phyloP scores from a whole-genome alignment of 2,888 invertebrate genomes.

The Axea sp. region DNA sequence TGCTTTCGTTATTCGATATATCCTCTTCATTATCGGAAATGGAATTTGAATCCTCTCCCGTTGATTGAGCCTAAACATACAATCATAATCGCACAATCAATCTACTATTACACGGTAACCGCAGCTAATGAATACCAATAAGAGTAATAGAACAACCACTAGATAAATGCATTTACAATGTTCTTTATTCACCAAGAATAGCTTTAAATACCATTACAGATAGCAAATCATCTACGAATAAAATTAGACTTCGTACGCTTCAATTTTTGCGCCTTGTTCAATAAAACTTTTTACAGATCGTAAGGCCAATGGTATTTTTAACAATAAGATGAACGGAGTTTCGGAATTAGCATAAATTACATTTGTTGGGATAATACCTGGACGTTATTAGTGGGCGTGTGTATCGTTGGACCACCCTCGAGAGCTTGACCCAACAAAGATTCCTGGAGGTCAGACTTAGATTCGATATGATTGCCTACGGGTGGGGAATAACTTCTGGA shows the following conservation, averaged over 20 bases:
- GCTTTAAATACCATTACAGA: too few species aligned
- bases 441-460: conserved; percentile 84
- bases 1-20: conserved; percentile 85
- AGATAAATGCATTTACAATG: too few species aligned
- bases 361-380: too few species aligned
- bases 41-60: conserved; percentile 91
- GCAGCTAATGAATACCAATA: conserved; percentile 3
- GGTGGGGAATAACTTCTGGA: conserved; percentile 77
- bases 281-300: too few species aligned
- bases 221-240: too few species aligned
- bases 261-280: too few species aligned
- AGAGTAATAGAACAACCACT: too few species aligned
- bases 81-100: conserved; percentile 24
- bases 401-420: conserved; percentile 86
- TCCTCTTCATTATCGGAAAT: conserved; percentile 78
- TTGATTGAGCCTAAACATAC: conserved; percentile 83
- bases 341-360: too few species aligned
- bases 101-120: neutral
- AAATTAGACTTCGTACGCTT: too few species aligned
- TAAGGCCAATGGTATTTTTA: too few species aligned
- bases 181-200: too few species aligned
- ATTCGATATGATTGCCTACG: conserved; percentile 75
- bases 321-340: too few species aligned
- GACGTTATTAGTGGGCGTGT: conserved; percentile 79
- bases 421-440: conserved; percentile 88